Evolutionary conservation across 2,113 vertebrate genomes (phyloP), one percentile per base, ranked within the genome.

Genomic region (Zapus hudsonius): DNA sequence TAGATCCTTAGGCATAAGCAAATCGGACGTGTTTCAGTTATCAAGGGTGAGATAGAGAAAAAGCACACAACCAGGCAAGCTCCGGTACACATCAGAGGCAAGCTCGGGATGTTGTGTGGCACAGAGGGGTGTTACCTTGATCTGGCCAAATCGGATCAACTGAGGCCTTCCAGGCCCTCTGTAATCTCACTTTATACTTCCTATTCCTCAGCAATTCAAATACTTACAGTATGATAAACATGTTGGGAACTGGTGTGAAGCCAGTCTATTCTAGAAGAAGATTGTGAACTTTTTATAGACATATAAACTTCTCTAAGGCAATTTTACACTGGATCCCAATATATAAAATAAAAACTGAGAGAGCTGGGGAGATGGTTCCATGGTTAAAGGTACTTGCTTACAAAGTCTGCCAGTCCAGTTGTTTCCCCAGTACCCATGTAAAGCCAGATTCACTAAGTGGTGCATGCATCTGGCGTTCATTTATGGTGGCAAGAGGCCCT

Each of bases 161-260:
- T 36, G 69, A 76, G 23, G 36, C 19, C 75, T 91, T 85, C 25
- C 44, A 87, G 44, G 20, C 27, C 29, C 44, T 92, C 57, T 76
- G 27, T 63, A 84, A 42, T 82, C 47, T 92, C 40, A 76, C 12
- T 93, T 93, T 87, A 92, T 84, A 76, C 25, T 72, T 9, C 61
- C 16, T 84, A 27, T 10, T 92, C 59, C n/a, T 92, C 52, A 79
- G 75, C 61, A 82, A 12, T 74, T 47, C 78, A 33, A 81, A 59
- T 19, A 90, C 61, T 31, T 61, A 78, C 40, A 36, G 23, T 74
- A 59, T 87, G 47, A 92, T 38, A 93, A 66, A 78, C 72, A 61
- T 22, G 61, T 69, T 90, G 8, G 31, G 61, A 75, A 67, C 61
- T 72, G 27, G 29, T 25, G 84, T 52, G 80, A 89, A 67, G 17